Percentiles rank a stretch among this genome's conserved stretches.
These are phyloP conservation scores for Zosterops pallidus DNA, from an alignment of 2,113 vertebrate genomes.

Conservation along the genomic window DNA sequence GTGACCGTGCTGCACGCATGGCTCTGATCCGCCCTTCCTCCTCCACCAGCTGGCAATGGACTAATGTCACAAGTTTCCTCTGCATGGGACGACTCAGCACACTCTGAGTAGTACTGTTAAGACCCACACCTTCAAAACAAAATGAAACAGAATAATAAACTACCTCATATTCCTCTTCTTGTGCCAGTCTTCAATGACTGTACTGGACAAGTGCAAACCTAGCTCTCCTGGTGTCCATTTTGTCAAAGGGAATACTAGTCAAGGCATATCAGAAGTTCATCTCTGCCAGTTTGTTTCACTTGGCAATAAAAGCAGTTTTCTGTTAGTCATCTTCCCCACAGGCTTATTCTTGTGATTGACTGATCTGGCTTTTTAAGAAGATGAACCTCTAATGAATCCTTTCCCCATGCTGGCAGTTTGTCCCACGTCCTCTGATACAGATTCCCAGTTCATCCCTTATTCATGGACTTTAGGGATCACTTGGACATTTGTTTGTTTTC, in stretches of 20 bases:
- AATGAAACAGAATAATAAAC: not conserved
- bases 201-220: not conserved
- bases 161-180: not conserved
- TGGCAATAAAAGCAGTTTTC: not conserved
- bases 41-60: slow-evolving; percentile 97
- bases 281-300: not conserved
- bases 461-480: not conserved
- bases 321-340: not conserved
- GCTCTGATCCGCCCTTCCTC: slow-evolving; percentile 95
- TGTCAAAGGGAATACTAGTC: not conserved
- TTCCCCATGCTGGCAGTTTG: not conserved
- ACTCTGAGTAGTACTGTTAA: slow-evolving; percentile 94
- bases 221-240: not conserved
- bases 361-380: not conserved
- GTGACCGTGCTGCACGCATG: slow-evolving; percentile 94
- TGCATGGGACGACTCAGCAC: slow-evolving; percentile 98
- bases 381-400: not conserved
- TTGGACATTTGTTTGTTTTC: not conserved
- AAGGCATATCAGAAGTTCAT: not conserved
- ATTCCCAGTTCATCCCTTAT: not conserved
- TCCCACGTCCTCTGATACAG: not conserved
- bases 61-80: slow-evolving; percentile 95
- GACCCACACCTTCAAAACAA: slow-evolving; percentile 85
- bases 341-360: not conserved
- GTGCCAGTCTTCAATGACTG: not conserved